A percentile compares a stretch with the other conserved stretches of the same genome.
phyloP scores from a whole-genome alignment of 2,888 invertebrate species.

The Drosophila meridionalis region DNA sequence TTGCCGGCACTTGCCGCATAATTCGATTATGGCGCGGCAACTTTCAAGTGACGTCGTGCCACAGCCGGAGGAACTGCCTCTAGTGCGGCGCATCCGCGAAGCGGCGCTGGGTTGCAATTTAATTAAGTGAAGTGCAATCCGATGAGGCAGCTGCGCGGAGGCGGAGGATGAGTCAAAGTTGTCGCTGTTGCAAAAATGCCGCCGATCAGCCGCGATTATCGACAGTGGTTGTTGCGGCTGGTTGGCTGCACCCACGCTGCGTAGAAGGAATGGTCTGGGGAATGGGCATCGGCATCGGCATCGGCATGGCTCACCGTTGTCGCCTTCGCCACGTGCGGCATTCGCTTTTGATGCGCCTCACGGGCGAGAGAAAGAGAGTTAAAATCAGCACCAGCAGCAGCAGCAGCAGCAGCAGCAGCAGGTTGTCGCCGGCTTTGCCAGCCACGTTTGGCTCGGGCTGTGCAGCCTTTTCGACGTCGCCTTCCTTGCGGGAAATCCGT shows the following conservation, averaged over 20 bases:
- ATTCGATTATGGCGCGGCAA: slow-evolving; percentile 75
- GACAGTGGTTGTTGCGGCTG: slow-evolving; percentile 48
- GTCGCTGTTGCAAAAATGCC: slow-evolving; percentile 63
- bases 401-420: slow-evolving; percentile 37
- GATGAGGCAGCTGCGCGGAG: slow-evolving; percentile 20
- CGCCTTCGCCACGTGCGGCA: slow-evolving; percentile 69
- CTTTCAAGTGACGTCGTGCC: slow-evolving; percentile 61
- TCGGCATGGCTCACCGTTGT: slow-evolving; percentile 16
- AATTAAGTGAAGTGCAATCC: slow-evolving; percentile 77
- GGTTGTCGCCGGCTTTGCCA: slow-evolving; percentile 34
- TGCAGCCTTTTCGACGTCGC: slow-evolving; percentile 41
- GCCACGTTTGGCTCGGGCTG: slow-evolving; percentile 50
- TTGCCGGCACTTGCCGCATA: slow-evolving; percentile 71
- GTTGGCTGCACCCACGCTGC: slow-evolving; percentile 60
- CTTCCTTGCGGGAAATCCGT: slow-evolving; percentile 57
- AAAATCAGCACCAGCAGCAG: slow-evolving; percentile 25
- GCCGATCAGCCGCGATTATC: slow-evolving; percentile 73
- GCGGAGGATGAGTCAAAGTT: slow-evolving; percentile 36
- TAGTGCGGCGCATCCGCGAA: slow-evolving; percentile 62
- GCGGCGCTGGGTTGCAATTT: slow-evolving; percentile 74
- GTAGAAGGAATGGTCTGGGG: slow-evolving; percentile 2
- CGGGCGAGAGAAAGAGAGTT: slow-evolving; percentile 3
- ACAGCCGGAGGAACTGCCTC: slow-evolving; percentile 35
- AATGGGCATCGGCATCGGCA: slow-evolving; percentile 17
- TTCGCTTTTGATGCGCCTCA: slow-evolving; percentile 60